Conservation (phyloP, 1,140 invertebrate genomes). For the Sogatella furcifera region DNA sequence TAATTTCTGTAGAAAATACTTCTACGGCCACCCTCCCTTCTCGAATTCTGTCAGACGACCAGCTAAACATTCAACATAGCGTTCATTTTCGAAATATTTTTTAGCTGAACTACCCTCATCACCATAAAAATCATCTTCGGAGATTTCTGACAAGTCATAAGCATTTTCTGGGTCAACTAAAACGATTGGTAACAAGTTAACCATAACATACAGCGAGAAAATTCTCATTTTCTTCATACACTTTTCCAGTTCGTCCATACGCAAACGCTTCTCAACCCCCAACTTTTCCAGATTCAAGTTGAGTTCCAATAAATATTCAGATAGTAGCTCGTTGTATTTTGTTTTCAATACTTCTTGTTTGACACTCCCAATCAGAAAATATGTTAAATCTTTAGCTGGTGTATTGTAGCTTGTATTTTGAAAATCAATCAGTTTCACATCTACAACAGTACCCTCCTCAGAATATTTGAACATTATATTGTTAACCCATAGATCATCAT, state of each 20-base stretch:
- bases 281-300: neutral
- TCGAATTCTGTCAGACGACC: too few relatives aligned
- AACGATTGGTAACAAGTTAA: too few relatives aligned
- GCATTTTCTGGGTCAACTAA: too few relatives aligned
- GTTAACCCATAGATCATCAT: constrained; percentile 41
- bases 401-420: neutral
- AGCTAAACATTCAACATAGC: too few relatives aligned
- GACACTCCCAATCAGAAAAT: neutral
- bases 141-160: too few relatives aligned
- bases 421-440: neutral
- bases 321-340: neutral
- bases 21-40: too few relatives aligned
- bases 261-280: neutral
- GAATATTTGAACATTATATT: constrained; percentile 33
- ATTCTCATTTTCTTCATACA: neutral
- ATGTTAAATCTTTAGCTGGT: neutral
- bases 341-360: neutral
- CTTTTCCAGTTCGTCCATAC: neutral
- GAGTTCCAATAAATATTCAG: neutral
- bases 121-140: too few relatives aligned
- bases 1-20: too few relatives aligned
- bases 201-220: too few relatives aligned
- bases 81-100: too few relatives aligned
- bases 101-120: too few relatives aligned
- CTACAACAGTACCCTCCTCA: neutral